phyloP scores from a whole-genome alignment of 2,888 invertebrate genomes.

The Drosophila sordidapex region DNA sequence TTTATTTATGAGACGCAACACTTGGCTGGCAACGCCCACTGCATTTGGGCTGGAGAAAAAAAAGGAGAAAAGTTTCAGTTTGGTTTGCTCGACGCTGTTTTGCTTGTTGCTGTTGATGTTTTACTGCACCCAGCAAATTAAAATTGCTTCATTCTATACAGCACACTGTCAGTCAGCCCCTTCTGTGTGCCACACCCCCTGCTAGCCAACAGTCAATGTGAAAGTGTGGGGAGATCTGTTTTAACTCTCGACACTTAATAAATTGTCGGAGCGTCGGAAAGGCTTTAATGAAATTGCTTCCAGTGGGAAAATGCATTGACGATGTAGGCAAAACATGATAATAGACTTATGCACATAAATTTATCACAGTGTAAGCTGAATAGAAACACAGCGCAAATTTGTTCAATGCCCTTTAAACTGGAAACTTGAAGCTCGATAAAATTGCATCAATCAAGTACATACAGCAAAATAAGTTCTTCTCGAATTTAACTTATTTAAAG shows the following conservation, averaged over 20 bases:
- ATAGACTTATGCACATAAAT: constrained; percentile 20
- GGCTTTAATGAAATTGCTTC: constrained; percentile 70
- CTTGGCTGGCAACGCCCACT: constrained; percentile 64
- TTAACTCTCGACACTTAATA: constrained; percentile 75
- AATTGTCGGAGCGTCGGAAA: constrained; percentile 59
- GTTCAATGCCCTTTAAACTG: neutral
- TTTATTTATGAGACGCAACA: constrained; percentile 76
- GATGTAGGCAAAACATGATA: constrained; percentile 28
- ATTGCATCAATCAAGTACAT: neutral
- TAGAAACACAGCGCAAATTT: neutral
- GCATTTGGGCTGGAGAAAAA: constrained; percentile 55
- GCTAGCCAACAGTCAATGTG: constrained; percentile 26
- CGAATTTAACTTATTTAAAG: constrained; percentile 2
- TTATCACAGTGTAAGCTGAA: constrained; percentile 1
- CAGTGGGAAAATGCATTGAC: constrained; percentile 15
- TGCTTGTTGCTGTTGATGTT: constrained; percentile 74
- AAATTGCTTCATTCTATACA: constrained; percentile 70
- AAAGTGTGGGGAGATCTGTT: constrained; percentile 27
- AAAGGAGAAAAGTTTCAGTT: constrained; percentile 44
- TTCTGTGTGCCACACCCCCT: constrained; percentile 35
- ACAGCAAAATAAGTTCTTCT: neutral
- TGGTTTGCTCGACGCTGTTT: constrained; percentile 30
- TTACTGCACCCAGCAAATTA: constrained; percentile 74
- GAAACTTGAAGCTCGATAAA: neutral
- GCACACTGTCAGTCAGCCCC: constrained; percentile 60